Base-by-base conservation (phyloP, 2,888 invertebrate species). In the Drosophila parthenogenetica region DNA sequence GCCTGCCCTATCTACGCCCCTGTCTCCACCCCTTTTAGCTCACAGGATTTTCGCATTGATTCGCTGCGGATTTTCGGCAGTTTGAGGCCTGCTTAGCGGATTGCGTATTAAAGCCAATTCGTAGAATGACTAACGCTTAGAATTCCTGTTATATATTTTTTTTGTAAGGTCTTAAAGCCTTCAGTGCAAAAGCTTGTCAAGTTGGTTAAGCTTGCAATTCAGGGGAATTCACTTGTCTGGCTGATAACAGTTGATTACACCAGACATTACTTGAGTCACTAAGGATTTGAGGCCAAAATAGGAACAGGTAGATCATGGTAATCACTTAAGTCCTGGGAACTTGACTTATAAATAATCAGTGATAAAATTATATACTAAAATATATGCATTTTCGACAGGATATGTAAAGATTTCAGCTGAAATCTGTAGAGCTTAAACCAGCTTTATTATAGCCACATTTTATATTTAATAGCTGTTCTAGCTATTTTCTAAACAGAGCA, bases 21-120 rank as follows among this genome's bases (percentile, higher is more conserved):
- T 14, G 11, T n/a, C 11, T 8, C 17, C 46, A 16, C 16, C 32
- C 19, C 46, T 40, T 40, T 61, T 11, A 22, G 13, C 19, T 19
- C 40, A 16, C 40, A 61, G 59, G 37, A 62, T 73, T 66, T 60
- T n/a, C 53, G 65, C 66, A 66, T 68, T 68, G 71, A 71, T 71
- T 46, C 25, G 37, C 10, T 46, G 45, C 7, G 45, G 11, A 32
- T 70, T 67, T 48, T 32, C 17, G 13, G 42, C n/a, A 25, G 16
- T 42, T 58, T 43, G 37, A 16, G 60, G 19, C 35, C 19, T 51
- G 16, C 17, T 54, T 43, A 25, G 53, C 32, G 45, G 54, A 13
- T 49, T 48, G 49, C 25, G 35, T 14, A 46, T 37, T 42, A 16
- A 25, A 16, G 50, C 46, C 29, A 48, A 48, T 11, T 48, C 19